Evolutionary conservation across 2,888 invertebrate genomes (phyloP), one percentile per base, ranked within the genome.

Genomic region (Megamerina dolium): DNA sequence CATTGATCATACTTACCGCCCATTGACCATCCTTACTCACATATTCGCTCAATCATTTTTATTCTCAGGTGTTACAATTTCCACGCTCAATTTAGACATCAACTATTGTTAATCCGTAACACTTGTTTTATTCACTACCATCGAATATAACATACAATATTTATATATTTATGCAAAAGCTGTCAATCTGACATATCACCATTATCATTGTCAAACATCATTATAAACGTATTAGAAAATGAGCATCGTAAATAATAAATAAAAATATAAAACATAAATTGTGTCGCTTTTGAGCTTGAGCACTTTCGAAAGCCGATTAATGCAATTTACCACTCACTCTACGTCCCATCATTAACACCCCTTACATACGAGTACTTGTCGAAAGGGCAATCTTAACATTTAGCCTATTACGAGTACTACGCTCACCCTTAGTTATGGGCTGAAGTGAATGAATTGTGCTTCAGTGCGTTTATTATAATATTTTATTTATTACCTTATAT

Each of bases 171-270:
- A 37, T 18, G 12, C 37, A 43, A 32, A 33, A 12, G 30, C 36
- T 40, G 31, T 18, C 39, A 40, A 41, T 18, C n/a, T 14, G n/a
- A n/a, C n/a, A n/a, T n/a, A 26, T 16, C n/a, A 18, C 26, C 33
- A 18, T 39, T 39, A 39, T 31, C 21, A 32, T 32, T 37, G 27
- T n/a, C 13, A 47, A 51, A 51, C 57, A 53, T 65, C 66, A 65
- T 65, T 63, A 63, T 60, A 56, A 57, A 55, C 50, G 56, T 61
- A 65, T 63, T 63, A 64, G 57, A 30, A 61, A 63, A 60, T 60
- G 61, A 61, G 59, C 60, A 60, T 17, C 34, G 45, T 51, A 57
- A 61, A 58, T 58, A 61, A 61, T 63, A 60, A 60, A 63, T 57
- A 55, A 56, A 53, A 3, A 14, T 55, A 60, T 60, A 63, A 63